A percentile compares a stretch with the other conserved stretches of the same genome.
Evolutionary conservation across 2,797 vertebrate species (phyloP).

Genomic region (Gambelia wislizenii): DNA sequence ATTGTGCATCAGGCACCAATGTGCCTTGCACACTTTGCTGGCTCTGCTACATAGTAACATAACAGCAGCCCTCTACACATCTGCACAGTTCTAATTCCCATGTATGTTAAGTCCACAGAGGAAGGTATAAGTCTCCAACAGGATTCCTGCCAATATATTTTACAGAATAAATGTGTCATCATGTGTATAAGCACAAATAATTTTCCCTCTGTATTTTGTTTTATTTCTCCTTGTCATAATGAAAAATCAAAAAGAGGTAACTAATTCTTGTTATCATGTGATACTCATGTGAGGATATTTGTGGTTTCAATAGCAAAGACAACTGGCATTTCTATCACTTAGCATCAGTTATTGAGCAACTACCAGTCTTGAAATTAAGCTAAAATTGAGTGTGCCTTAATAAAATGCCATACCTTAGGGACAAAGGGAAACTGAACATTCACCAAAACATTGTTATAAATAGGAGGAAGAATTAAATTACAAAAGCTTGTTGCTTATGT

Average conservation of each 20-base stretch:
- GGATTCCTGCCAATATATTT: neutral
- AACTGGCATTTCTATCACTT: conserved; percentile 51
- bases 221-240: neutral
- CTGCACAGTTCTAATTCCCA: too few species aligned
- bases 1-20: too few species aligned
- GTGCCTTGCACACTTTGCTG: too few species aligned
- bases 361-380: conserved; percentile 39
- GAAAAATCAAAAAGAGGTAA: conserved; percentile 22
- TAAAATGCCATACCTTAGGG: conserved; percentile 57
- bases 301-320: conserved; percentile 18
- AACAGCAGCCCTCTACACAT: too few species aligned
- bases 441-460: conserved; percentile 40
- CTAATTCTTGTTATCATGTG: neutral
- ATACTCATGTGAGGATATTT: conserved; percentile 10
- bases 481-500: conserved; percentile 33
- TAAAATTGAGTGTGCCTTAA: conserved; percentile 37
- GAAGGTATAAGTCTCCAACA: neutral
- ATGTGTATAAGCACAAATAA: neutral
- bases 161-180: neutral
- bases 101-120: neutral
- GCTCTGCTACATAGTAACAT: too few species aligned
- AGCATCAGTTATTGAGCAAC: conserved; percentile 35
- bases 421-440: conserved; percentile 36
- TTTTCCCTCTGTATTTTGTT: neutral
- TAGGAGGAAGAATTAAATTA: conserved; percentile 42